phyloP scores from a whole-genome alignment of 2,888 invertebrate genomes.

The Petrolisthes manimaculis region DNA sequence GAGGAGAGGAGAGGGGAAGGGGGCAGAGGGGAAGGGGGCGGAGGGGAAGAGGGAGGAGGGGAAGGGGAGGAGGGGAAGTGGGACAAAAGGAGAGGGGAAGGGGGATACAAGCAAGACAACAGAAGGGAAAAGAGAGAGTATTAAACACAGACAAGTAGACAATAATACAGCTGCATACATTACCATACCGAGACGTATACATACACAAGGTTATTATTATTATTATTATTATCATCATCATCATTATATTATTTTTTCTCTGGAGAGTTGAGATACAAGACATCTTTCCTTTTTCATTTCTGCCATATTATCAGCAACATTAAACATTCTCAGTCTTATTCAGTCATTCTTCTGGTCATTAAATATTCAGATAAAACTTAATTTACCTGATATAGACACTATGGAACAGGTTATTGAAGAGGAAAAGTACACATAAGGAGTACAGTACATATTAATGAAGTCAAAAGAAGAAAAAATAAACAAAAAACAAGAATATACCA shows the following conservation, averaged over 20 bases:
- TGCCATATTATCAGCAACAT: background rate
- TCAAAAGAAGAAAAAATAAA: background rate
- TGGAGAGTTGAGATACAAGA: background rate
- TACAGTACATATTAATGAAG: background rate
- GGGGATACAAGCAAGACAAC: background rate
- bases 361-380: no score
- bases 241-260: background rate
- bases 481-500: background rate
- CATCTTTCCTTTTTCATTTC: background rate
- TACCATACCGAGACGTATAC: no score
- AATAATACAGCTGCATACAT: no score
- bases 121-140: background rate
- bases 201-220: background rate
- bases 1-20: background rate
- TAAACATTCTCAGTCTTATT: background rate
- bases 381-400: no score
- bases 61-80: background rate
- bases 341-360: background rate
- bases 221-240: background rate
- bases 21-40: background rate
- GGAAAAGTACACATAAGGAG: background rate
- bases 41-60: background rate
- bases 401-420: background rate
- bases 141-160: background rate
- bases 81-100: background rate